Evolutionary conservation across 2,113 vertebrate species (phyloP), one percentile per base, ranked within the genome.

Genomic region (Oreochromis aureus): DNA sequence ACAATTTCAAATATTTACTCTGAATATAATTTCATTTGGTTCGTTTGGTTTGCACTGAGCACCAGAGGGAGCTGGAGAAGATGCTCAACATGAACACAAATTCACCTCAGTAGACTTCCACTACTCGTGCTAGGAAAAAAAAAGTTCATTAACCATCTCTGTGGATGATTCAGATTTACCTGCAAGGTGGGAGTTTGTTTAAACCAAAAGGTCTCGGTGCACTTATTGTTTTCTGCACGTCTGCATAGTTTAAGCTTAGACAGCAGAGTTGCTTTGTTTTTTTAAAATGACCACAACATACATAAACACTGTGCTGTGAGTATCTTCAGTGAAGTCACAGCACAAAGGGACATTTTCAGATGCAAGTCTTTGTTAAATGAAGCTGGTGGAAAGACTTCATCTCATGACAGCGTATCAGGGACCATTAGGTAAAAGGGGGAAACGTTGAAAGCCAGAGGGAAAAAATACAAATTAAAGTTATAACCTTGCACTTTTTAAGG

Each of bases 141-240:
- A 58, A 22, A 15, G 12, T 16, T 24, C 8, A 73, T 46, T 6
- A 27, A 22, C 63, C 0, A 22, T 24, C 2, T 2, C n/a, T 44
- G n/a, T 1, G 34, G 36, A 41, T 15, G 59, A 63, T 63, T 63
- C 59, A n/a, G 59, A 63, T 36, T 63, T 7, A 63, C 59, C 59
- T 0, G 8, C 34, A 2, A 22, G 11, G 4, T 6, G 7, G 12
- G 19, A 69, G n/a, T 71, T 71, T 1, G 1, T 71, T 44, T 12
- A 41, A 41, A 15, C 63, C 39, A 10, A 71, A 71, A 44, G 12
- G 36, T 71, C 1, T 71, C 3, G 0, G 9, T 32, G 44, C 15
- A 19, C 15, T 7, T 66, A 0, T 24, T 12, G 19, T 0, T 11
- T 27, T 7, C 69, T 30, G 69, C 69, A 76, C 15, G 10, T 5